Conservation (phyloP, 1,140 invertebrate species). For the Streblospio benedicti region DNA sequence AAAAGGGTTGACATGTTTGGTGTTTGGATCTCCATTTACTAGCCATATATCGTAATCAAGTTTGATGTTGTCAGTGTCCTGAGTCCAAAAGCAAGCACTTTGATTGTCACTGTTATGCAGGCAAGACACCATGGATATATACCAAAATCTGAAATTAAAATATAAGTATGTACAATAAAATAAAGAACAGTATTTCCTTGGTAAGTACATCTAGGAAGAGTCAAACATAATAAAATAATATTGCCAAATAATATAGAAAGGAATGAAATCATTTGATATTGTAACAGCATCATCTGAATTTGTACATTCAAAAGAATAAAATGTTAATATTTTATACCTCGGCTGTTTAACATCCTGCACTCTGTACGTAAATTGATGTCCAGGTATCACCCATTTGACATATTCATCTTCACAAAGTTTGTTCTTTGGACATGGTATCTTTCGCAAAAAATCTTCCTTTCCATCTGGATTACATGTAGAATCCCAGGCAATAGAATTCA, state of each 20-base stretch:
- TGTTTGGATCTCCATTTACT: constrained; percentile 85
- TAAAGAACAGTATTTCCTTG: constrained; percentile 4
- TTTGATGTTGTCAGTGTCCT: constrained; percentile 38
- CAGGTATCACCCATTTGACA: constrained; percentile 71
- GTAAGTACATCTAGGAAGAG: not conserved
- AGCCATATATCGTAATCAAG: constrained; percentile 89
- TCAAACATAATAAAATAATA: too few species aligned
- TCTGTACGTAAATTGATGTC: constrained; percentile 86
- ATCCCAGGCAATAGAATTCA: constrained; percentile 76
- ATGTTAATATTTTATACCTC: constrained; percentile 66
- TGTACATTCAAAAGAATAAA: too few species aligned
- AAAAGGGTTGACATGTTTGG: constrained; percentile 59
- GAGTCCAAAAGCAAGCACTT: constrained; percentile 25
- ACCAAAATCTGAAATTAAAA: constrained; percentile 72
- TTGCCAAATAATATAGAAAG: too few species aligned
- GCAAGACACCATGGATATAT: constrained; percentile 86
- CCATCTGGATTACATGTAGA: constrained; percentile 65
- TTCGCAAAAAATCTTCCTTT: constrained; percentile 70
- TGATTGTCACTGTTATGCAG: constrained; percentile 57
- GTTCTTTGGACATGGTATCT: constrained; percentile 71
- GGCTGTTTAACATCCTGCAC: constrained; percentile 80
- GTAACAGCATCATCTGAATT: too few species aligned
- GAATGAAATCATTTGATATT: too few species aligned
- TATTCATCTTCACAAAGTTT: constrained; percentile 74
- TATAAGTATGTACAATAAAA: constrained; percentile 16